phyloP scores from a whole-genome alignment of 2,797 vertebrate species.

The Hydrocynus forskahlii region DNA sequence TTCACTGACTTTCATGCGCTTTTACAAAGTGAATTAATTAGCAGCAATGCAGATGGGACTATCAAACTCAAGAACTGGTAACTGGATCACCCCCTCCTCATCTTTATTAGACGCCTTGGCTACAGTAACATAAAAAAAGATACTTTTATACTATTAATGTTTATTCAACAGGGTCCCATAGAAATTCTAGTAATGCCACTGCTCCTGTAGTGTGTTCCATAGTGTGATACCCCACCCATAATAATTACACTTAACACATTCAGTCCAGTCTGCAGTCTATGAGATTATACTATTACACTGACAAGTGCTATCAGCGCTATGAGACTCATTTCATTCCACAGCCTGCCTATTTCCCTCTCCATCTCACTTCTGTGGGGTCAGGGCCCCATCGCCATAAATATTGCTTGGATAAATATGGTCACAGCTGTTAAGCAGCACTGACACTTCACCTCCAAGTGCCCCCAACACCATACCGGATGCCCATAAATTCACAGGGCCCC shows the following conservation, averaged over 20 bases:
- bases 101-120: no score
- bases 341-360: slow-evolving; percentile 13
- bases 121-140: no score
- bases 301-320: slow-evolving; percentile 19
- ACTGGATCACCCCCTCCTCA: no score
- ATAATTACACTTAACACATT: slow-evolving; percentile 1
- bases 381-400: slow-evolving; percentile 63
- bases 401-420: slow-evolving; percentile 70
- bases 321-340: slow-evolving; percentile 21
- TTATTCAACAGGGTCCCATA: neutral
- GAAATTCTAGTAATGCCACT: no score
- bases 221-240: slow-evolving; percentile 6
- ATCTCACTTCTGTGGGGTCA: slow-evolving; percentile 39
- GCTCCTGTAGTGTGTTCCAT: neutral
- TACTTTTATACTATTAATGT: neutral
- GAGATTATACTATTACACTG: slow-evolving; percentile 27
- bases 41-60: neutral
- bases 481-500: slow-evolving; percentile 62
- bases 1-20: slow-evolving; percentile 5
- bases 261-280: slow-evolving; percentile 8
- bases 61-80: neutral
- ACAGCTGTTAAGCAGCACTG: slow-evolving; percentile 67
- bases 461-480: slow-evolving; percentile 59
- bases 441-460: slow-evolving; percentile 72
- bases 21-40: neutral